Conservation (phyloP, 1,140 invertebrate species). For the Aphelenchoides fujianensis region DNA sequence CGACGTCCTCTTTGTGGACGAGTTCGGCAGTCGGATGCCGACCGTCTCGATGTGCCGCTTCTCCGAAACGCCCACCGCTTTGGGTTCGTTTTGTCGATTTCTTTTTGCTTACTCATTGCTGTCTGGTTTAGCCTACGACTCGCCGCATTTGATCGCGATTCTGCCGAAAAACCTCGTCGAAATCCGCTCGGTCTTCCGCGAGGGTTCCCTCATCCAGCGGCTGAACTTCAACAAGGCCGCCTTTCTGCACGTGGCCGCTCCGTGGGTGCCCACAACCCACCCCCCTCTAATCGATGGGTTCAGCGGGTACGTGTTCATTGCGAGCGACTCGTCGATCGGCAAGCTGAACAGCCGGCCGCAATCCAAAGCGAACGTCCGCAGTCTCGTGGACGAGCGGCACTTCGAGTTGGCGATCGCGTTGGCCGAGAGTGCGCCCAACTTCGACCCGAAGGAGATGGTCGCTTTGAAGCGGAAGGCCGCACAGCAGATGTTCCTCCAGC, state of each 20-base stretch:
- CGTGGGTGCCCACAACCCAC: constrained; percentile 24
- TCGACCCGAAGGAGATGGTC: constrained; percentile 28
- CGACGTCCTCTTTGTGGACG: constrained; percentile 9
- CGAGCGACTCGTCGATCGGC: constrained; percentile 29
- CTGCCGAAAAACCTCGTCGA: constrained; percentile 38
- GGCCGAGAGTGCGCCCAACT: constrained; percentile 15
- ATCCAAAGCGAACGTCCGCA: constrained; percentile 34
- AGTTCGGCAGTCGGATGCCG: constrained; percentile 14
- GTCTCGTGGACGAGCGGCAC: constrained; percentile 35
- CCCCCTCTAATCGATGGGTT: constrained; percentile 17
- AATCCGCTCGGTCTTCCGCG: constrained; percentile 36
- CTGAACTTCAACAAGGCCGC: constrained; percentile 24
- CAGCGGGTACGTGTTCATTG: constrained; percentile 39
- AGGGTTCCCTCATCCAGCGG: constrained; percentile 36
- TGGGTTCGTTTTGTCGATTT: constrained; percentile 23
- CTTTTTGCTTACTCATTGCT: neutral
- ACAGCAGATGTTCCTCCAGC: constrained; percentile 25
- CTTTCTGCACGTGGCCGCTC: constrained; percentile 14
- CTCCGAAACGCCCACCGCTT: constrained; percentile 19
- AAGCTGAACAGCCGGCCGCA: constrained; percentile 31
- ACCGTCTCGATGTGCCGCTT: constrained; percentile 26
- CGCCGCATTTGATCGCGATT: constrained; percentile 46
- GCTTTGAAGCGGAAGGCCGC: constrained; percentile 43
- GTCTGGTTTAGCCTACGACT: constrained; percentile 34
- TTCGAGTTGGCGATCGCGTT: constrained; percentile 42